A percentile compares a stretch with the other conserved stretches of the same genome.
Evolutionary conservation across 2,888 invertebrate genomes (phyloP).

Genomic region (Drosophila lacicola): DNA sequence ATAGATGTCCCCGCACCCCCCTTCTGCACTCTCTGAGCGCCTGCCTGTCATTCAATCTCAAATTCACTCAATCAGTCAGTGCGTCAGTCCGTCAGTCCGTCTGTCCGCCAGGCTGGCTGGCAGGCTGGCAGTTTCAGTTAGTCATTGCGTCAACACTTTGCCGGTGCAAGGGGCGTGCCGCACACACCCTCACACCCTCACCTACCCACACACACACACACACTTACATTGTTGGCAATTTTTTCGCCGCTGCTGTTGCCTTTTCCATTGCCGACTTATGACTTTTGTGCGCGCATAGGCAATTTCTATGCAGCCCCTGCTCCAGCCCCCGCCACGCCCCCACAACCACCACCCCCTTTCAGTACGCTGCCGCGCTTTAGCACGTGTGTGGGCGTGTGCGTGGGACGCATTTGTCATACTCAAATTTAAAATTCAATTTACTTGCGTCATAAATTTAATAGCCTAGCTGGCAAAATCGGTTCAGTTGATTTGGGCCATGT

Average conservation of each 20-base stretch:
- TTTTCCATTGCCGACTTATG: constrained; percentile 68
- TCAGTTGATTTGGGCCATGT: constrained; percentile 60
- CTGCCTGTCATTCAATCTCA: constrained; percentile 74
- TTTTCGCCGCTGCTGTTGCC: constrained; percentile 34
- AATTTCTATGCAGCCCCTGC: constrained; percentile 62
- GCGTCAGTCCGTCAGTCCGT: constrained; percentile 34
- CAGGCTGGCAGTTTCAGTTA: constrained; percentile 71
- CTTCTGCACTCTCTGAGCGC: constrained; percentile 1
- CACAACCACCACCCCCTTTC: not conserved
- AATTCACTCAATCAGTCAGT: constrained; percentile 80
- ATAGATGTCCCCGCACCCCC: constrained; percentile 1
- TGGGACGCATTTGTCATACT: constrained; percentile 81
- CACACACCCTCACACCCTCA: constrained; percentile 10
- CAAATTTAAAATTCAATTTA: constrained; percentile 84
- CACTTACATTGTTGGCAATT: constrained; percentile 60
- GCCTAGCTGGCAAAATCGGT: constrained; percentile 50
- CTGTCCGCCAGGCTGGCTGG: constrained; percentile 16
- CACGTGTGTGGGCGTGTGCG: constrained; percentile 35
- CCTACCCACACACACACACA: constrained; percentile 8
- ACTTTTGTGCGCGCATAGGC: constrained; percentile 73
- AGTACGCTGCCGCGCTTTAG: not conserved
- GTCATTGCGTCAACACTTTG: constrained; percentile 79
- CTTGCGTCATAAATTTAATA: constrained; percentile 82
- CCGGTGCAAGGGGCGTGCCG: constrained; percentile 10
- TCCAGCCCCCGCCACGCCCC: not conserved